phyloP scores from a whole-genome alignment of 2,888 invertebrate genomes.

The Orthosia gracilis region DNA sequence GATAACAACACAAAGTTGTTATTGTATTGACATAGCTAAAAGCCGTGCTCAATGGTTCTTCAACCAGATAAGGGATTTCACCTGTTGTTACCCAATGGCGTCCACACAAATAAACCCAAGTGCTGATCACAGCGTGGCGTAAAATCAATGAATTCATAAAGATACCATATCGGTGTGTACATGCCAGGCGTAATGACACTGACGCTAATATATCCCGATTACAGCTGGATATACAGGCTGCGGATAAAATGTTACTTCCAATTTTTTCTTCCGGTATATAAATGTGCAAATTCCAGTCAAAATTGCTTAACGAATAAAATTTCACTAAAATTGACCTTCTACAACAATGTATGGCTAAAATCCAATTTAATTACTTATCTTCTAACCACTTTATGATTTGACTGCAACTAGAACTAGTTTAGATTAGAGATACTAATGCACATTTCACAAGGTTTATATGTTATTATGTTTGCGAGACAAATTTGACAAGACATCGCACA shows the following conservation, averaged over 20 bases:
- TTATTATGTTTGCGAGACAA: no score
- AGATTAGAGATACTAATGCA: no score
- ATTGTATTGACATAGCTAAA: constrained; percentile 75
- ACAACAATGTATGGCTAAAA: background rate
- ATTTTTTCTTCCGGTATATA: background rate
- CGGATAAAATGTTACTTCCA: constrained; percentile 2
- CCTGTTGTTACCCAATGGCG: constrained; percentile 56
- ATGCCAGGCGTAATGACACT: constrained; percentile 75
- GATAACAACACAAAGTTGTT: constrained; percentile 42
- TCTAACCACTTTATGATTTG: no score
- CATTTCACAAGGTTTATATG: no score
- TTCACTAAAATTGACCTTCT: background rate
- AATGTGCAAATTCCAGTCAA: constrained; percentile 73
- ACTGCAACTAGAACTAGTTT: no score
- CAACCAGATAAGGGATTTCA: constrained; percentile 71
- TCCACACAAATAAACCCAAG: constrained; percentile 47
- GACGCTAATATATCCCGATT: constrained; percentile 75
- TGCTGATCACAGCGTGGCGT: constrained; percentile 58
- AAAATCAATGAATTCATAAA: constrained; percentile 78
- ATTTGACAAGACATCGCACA: no score
- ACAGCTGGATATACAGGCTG: constrained; percentile 61
- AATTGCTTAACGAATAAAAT: background rate
- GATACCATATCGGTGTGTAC: constrained; percentile 78
- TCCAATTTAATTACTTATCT: no score
- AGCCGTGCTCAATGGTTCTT: constrained; percentile 70